Conservation (phyloP, 2,888 invertebrate species). For the Rhyacophila evoluta region DNA sequence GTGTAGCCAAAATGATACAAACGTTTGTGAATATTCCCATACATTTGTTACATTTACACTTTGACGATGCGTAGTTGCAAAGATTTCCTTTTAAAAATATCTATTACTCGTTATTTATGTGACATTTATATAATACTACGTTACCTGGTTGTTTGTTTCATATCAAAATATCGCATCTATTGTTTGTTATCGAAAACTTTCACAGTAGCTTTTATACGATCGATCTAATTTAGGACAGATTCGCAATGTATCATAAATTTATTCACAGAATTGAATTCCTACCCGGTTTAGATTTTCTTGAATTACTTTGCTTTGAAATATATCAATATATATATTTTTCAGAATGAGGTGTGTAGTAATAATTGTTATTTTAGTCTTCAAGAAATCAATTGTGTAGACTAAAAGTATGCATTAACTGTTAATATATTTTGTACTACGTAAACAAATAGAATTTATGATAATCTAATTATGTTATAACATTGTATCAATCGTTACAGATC, state of each 20-base stretch:
- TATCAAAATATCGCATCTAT: slow-evolving; percentile 2
- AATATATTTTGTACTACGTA: slow-evolving; percentile 53
- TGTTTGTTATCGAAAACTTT: neutral
- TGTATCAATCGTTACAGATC: slow-evolving; percentile 52
- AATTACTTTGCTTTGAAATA: slow-evolving; percentile 13
- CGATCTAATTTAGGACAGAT: slow-evolving; percentile 20
- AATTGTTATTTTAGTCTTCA: slow-evolving; percentile 25
- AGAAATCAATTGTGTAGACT: slow-evolving; percentile 36
- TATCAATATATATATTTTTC: slow-evolving; percentile 19
- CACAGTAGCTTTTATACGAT: slow-evolving; percentile 42
- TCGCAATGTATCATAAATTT: neutral
- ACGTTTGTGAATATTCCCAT: slow-evolving; percentile 30
- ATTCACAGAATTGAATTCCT: neutral
- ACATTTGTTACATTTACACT: slow-evolving; percentile 31
- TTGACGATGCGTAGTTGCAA: neutral
- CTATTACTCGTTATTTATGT: neutral
- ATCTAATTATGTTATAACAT: slow-evolving; percentile 53
- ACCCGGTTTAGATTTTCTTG: neutral
- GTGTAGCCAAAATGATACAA: slow-evolving; percentile 49
- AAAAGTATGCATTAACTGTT: slow-evolving; percentile 42
- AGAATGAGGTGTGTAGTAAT: slow-evolving; percentile 2
- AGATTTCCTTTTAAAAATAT: neutral
- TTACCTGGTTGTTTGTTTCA: slow-evolving; percentile 28
- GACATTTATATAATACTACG: slow-evolving; percentile 23
- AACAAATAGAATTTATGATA: slow-evolving; percentile 47